Percentiles rank a stretch among this genome's conserved stretches.
These are phyloP conservation scores for Gymnobelideus leadbeateri DNA, from an alignment of 2,113 vertebrate genomes.

Conservation along the genomic window DNA sequence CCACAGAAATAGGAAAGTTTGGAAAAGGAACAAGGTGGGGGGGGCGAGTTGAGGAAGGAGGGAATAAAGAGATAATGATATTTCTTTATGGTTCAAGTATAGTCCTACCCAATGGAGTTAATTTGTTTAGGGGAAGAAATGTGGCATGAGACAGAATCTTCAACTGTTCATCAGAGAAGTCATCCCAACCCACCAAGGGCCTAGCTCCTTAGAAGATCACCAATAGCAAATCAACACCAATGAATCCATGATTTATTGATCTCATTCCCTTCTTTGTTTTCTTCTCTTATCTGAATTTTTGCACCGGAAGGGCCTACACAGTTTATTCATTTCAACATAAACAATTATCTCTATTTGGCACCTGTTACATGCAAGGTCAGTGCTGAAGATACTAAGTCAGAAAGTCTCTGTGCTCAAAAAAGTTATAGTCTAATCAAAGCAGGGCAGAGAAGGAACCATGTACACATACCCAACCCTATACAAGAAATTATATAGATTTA, in stretches of 20 bases:
- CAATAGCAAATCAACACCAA: background rate
- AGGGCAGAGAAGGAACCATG: background rate
- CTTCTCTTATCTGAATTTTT: background rate
- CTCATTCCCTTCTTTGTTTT: background rate
- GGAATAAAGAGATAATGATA: background rate
- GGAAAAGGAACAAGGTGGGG: background rate
- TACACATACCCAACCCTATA: background rate
- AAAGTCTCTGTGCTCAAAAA: background rate
- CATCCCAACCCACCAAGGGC: background rate
- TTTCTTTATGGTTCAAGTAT: background rate
- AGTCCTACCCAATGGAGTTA: background rate
- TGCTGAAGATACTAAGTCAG: background rate
- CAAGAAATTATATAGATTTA: background rate
- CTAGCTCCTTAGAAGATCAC: background rate
- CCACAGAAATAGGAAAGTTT: background rate
- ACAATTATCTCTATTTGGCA: background rate
- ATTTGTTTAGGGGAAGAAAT: background rate
- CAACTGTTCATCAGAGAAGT: background rate
- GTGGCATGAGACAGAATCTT: background rate
- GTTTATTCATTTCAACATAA: background rate
- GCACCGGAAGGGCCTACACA: background rate
- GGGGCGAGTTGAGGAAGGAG: too few relatives aligned
- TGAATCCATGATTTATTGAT: background rate
- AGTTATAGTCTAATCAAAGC: background rate
- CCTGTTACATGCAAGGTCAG: background rate